Evolutionary conservation across 1,140 invertebrate species (phyloP).

Genomic region (Zaprionus camerounensis): DNA sequence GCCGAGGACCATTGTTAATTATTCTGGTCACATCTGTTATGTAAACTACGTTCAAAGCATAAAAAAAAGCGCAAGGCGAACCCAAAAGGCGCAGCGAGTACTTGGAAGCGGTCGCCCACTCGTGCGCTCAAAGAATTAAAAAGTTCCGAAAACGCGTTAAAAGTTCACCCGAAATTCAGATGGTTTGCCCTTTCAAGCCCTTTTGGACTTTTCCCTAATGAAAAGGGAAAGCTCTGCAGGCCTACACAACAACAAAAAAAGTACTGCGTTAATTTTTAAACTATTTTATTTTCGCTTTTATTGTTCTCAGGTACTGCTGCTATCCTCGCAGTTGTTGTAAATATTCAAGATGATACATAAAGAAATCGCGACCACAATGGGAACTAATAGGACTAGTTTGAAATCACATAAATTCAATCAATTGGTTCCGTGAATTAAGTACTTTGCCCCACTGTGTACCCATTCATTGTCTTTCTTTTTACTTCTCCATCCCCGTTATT

Average conservation of each 20-base stretch:
- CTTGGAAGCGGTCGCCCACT: constrained; percentile 22
- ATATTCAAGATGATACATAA: not conserved
- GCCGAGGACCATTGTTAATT: constrained; percentile 65
- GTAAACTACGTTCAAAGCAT: constrained; percentile 66
- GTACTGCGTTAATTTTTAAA: constrained; percentile 27
- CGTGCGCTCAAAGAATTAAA: constrained; percentile 55
- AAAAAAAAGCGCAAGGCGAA: constrained; percentile 54
- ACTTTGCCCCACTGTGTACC: no score
- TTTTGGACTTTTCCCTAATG: constrained; percentile 9
- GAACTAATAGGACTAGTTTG: no score
- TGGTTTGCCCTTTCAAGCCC: constrained; percentile 11
- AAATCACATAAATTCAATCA: no score
- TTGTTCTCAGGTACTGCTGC: not conserved
- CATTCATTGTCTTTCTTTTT: no score
- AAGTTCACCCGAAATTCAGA: constrained; percentile 16
- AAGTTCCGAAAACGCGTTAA: constrained; percentile 49
- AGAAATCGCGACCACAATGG: no score
- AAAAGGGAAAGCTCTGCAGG: not conserved
- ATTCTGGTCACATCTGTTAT: constrained; percentile 78
- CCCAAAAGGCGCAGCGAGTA: constrained; percentile 42
- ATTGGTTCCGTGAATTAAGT: no score
- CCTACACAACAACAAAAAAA: not conserved
- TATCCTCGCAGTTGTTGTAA: not conserved
- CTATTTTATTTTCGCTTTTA: constrained; percentile 18
- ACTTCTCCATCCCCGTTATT: no score